Percentiles rank a stretch among this genome's conserved stretches.
phyloP scores from a whole-genome alignment of 2,797 vertebrate species.

The Lepilemur ruficaudatus region DNA sequence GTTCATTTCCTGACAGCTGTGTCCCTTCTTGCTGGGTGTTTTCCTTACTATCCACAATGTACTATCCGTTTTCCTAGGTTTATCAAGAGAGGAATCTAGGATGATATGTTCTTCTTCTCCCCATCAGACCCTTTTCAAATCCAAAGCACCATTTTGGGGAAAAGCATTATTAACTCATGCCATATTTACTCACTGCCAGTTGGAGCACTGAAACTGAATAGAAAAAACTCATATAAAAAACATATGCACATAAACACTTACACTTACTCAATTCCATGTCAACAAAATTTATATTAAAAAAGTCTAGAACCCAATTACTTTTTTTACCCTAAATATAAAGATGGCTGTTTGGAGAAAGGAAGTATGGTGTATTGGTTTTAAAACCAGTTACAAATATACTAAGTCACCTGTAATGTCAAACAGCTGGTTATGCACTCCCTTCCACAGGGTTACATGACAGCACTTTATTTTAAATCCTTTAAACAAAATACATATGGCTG shows the following conservation, averaged over 20 bases:
- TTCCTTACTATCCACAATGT: neutral
- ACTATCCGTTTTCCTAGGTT: conserved; percentile 59
- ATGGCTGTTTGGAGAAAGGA: conserved; percentile 86
- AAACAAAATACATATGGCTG: conserved; percentile 88
- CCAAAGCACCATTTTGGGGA: conserved; percentile 79
- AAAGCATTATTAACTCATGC: conserved; percentile 82
- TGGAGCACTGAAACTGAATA: conserved; percentile 83
- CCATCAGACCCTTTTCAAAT: conserved; percentile 70
- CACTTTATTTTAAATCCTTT: conserved; percentile 78
- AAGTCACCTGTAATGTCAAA: conserved; percentile 69
- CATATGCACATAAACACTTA: conserved; percentile 85
- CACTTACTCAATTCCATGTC: conserved; percentile 86
- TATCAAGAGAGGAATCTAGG: conserved; percentile 72
- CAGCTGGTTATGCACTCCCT: conserved; percentile 57
- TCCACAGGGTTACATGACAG: conserved; percentile 56
- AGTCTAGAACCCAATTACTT: conserved; percentile 81
- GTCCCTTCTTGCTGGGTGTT: conserved; percentile 41
- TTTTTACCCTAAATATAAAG: conserved; percentile 79
- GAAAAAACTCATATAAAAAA: conserved; percentile 85
- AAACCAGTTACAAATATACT: conserved; percentile 65
- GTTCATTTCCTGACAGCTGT: conserved; percentile 68
- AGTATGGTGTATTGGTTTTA: conserved; percentile 77
- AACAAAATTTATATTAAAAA: conserved; percentile 86
- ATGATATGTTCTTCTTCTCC: conserved; percentile 45
- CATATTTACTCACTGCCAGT: conserved; percentile 81